A percentile compares a stretch with the other conserved stretches of the same genome.
Evolutionary conservation across 2,113 vertebrate genomes (phyloP).

Genomic region (Cromileptes altivelis): DNA sequence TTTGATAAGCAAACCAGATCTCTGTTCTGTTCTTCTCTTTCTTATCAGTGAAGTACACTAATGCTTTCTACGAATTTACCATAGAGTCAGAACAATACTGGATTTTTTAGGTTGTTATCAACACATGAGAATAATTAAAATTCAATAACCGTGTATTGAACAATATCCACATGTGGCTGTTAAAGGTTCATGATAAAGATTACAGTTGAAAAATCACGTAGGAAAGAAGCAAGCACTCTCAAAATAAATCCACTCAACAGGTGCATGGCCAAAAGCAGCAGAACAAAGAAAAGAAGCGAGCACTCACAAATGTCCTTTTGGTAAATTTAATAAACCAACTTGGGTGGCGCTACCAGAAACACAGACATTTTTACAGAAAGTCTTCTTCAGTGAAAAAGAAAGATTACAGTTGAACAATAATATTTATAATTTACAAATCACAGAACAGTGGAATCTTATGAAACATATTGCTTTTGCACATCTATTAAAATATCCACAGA

Average conservation of each 20-base stretch:
- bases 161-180: background rate
- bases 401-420: background rate
- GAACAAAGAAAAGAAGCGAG: no score
- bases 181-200: background rate
- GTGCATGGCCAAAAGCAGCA: no score
- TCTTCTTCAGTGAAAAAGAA: no score
- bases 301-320: no score
- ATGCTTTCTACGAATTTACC: slow-evolving; percentile 5
- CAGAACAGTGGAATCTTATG: no score
- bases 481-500: background rate
- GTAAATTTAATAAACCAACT: no score
- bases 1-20: slow-evolving; percentile 24
- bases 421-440: background rate
- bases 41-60: slow-evolving; percentile 29
- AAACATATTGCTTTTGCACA: background rate
- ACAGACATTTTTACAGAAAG: no score
- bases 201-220: background rate
- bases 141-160: background rate
- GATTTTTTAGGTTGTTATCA: background rate
- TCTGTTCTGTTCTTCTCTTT: slow-evolving; percentile 35
- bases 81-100: background rate
- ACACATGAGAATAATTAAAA: background rate
- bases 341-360: no score
- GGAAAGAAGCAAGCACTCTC: no score
- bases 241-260: no score